Conservation (phyloP, 2,113 vertebrate genomes). For the Grus americana region DNA sequence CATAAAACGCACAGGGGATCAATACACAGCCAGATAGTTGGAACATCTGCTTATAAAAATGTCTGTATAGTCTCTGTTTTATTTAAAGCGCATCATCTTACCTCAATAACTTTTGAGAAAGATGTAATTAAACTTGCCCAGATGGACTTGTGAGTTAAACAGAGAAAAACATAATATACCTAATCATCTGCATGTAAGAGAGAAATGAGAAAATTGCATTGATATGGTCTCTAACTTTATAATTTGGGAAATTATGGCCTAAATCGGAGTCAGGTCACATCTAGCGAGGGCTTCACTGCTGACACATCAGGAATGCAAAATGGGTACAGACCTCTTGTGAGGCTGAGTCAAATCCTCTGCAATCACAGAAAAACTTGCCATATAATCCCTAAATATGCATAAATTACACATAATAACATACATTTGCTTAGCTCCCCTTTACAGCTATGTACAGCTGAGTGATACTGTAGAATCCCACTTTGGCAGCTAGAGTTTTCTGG, state of each 20-base stretch:
- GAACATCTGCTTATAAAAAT: slow-evolving; percentile 42
- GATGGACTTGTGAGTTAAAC: background rate
- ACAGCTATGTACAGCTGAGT: background rate
- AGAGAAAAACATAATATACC: background rate
- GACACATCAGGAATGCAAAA: background rate
- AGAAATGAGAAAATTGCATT: background rate
- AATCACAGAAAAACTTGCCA: background rate
- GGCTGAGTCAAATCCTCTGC: background rate
- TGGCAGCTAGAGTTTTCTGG: background rate
- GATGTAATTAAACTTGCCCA: slow-evolving; percentile 29
- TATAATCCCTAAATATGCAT: background rate
- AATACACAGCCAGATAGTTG: slow-evolving; percentile 2
- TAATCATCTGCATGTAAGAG: background rate
- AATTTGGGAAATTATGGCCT: background rate
- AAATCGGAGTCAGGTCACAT: background rate
- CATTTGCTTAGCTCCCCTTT: background rate
- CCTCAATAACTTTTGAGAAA: background rate
- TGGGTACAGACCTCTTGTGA: background rate
- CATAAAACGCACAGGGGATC: slow-evolving; percentile 35
- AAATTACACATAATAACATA: background rate
- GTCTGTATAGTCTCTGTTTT: background rate
- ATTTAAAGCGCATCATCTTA: slow-evolving; percentile 17
- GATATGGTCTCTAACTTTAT: background rate
- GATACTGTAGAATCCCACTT: background rate
- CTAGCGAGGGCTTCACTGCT: background rate